These are phyloP conservation scores for Pasiphila rectangulata DNA, from an alignment of 2,888 invertebrate genomes.

Conservation along the genomic window DNA sequence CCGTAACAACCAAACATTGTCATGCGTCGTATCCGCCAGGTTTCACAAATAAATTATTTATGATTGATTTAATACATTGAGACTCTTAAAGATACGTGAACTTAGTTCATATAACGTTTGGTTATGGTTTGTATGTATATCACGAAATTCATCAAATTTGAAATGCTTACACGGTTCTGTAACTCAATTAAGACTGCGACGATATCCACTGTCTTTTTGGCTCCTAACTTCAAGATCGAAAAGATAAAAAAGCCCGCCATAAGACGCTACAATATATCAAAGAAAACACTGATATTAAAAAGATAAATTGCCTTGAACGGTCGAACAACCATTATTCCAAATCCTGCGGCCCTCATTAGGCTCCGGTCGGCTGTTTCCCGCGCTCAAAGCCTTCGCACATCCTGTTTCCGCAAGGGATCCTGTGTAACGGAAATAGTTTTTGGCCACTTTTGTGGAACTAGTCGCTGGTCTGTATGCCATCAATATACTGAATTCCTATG, in stretches of 20 bases:
- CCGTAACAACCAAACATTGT: too few relatives aligned
- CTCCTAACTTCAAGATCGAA: background rate
- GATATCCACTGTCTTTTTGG: too few relatives aligned
- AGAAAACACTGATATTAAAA: background rate
- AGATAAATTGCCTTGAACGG: background rate
- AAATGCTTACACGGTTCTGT: background rate
- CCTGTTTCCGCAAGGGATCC: conserved; percentile 49
- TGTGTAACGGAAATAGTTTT: conserved; percentile 50
- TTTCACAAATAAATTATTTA: too few relatives aligned
- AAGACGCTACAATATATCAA: background rate
- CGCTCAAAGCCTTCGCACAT: conserved; percentile 48
- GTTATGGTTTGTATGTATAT: too few relatives aligned
- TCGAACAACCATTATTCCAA: conserved; percentile 12
- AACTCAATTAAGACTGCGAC: too few relatives aligned
- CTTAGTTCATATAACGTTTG: too few relatives aligned
- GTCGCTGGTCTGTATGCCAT: too few relatives aligned
- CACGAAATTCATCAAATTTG: too few relatives aligned
- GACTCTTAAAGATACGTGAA: too few relatives aligned
- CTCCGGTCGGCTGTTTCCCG: conserved; percentile 58
- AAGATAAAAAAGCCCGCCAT: background rate
- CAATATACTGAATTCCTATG: too few relatives aligned
- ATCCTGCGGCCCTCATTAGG: conserved; percentile 55
- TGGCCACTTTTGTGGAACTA: conserved; percentile 19
- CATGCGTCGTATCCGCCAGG: too few relatives aligned
- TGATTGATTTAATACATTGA: too few relatives aligned